These are phyloP conservation scores for Calycopis cecrops DNA, from an alignment of 1,140 invertebrate genomes.

Conservation along the genomic window DNA sequence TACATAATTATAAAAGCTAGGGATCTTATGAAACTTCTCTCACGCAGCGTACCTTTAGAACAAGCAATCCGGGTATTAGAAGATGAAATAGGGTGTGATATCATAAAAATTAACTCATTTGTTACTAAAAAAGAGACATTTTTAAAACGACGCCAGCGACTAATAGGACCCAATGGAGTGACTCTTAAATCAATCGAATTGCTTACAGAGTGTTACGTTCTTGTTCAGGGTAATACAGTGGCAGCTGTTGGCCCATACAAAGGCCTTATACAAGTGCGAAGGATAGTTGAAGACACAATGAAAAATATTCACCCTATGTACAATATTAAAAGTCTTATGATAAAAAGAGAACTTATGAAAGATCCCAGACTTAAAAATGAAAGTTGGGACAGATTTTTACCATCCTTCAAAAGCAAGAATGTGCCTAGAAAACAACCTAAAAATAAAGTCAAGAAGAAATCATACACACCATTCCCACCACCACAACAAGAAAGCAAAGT, in stretches of 20 bases:
- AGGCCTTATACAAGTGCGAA: constrained; percentile 93
- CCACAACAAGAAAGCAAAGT: constrained; percentile 94
- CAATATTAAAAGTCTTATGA: constrained; percentile 98
- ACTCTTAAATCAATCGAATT: constrained; percentile 98
- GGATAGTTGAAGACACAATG: constrained; percentile 98
- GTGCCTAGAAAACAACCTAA: constrained; percentile 93
- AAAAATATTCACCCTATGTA: constrained; percentile 99
- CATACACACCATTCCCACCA: constrained; percentile 98
- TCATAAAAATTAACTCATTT: constrained; percentile 96
- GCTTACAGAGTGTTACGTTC: constrained; percentile 97
- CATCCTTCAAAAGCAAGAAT: constrained; percentile 96
- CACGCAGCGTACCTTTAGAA: constrained; percentile 97
- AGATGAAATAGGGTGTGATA: constrained; percentile 95
- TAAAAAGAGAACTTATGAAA: constrained; percentile 95
- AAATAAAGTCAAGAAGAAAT: constrained; percentile 89
- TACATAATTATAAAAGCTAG: constrained; percentile 97
- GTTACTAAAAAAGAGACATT: constrained; percentile 96
- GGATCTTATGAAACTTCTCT: constrained; percentile 96
- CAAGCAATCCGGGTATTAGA: constrained; percentile 90
- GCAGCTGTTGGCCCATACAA: constrained; percentile 95
- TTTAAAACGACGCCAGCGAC: constrained; percentile 93
- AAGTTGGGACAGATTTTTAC: constrained; percentile 98
- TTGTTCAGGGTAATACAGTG: constrained; percentile 99
- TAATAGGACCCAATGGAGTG: constrained; percentile 97
- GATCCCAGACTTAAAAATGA: constrained; percentile 94